Conservation (phyloP, 2,888 invertebrate genomes). For the Micropterix aruncella region DNA sequence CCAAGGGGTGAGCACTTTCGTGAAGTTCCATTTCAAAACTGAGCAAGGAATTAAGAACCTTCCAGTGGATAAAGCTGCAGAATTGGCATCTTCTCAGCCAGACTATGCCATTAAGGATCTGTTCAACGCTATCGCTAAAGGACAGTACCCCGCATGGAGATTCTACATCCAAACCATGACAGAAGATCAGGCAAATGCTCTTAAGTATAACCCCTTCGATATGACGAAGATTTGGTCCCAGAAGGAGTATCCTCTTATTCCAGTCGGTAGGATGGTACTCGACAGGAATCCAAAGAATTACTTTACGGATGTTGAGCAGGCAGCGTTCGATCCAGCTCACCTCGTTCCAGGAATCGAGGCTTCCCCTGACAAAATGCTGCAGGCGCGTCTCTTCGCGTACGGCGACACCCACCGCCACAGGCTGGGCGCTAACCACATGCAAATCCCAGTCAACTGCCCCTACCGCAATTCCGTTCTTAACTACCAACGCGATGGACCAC, state of each 20-base stretch:
- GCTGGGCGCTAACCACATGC: conserved; percentile 41
- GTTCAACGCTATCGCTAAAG: conserved; percentile 22
- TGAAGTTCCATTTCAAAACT: conserved; percentile 20
- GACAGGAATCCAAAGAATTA: conserved; percentile 34
- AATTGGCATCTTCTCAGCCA: conserved; percentile 17
- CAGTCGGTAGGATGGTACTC: conserved; percentile 32
- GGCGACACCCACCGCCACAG: conserved; percentile 44
- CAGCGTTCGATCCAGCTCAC: conserved; percentile 33
- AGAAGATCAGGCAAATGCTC: conserved; percentile 21
- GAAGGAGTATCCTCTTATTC: conserved; percentile 29
- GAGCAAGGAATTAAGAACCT: conserved; percentile 30
- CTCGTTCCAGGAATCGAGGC: conserved; percentile 41
- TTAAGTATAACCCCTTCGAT: conserved; percentile 30
- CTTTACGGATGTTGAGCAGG: conserved; percentile 35
- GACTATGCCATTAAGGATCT: conserved; percentile 23
- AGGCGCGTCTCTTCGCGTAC: conserved; percentile 32
- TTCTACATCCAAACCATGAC: conserved; percentile 29
- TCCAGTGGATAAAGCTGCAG: conserved; percentile 17
- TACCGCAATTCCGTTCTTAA: too few species aligned
- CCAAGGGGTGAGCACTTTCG: conserved; percentile 26
- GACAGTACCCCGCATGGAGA: conserved; percentile 27
- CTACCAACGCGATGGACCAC: conserved; percentile 69
- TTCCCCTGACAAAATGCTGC: conserved; percentile 35
- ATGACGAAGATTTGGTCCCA: conserved; percentile 29
- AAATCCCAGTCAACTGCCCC: conserved; percentile 41